These are phyloP conservation scores for Elgaria multicarinata DNA, from an alignment of 2,113 vertebrate species.

Conservation along the genomic window DNA sequence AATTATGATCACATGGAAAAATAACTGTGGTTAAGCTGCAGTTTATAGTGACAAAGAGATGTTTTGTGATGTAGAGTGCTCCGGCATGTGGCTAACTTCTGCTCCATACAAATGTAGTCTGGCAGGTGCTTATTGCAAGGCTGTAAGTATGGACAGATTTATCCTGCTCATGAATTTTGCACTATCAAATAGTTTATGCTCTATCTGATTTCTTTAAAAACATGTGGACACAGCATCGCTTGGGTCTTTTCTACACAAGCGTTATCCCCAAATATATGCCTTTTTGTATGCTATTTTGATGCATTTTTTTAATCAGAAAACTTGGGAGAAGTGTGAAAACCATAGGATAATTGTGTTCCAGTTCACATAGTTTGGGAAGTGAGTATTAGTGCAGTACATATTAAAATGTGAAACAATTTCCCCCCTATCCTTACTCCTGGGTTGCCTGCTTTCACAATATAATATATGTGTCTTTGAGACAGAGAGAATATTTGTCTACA, in stretches of 20 bases:
- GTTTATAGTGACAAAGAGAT: neutral
- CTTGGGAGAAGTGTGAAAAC: too few relatives aligned
- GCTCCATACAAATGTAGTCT: neutral
- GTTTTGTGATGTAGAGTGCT: neutral
- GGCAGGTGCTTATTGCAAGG: neutral
- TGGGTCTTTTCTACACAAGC: too few relatives aligned
- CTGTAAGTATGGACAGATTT: neutral
- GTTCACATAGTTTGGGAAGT: too few relatives aligned
- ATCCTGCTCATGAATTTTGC: neutral
- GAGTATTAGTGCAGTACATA: too few relatives aligned
- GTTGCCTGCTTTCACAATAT: too few relatives aligned
- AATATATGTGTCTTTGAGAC: too few relatives aligned
- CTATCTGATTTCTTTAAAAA: accelerated
- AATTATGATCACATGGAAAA: neutral
- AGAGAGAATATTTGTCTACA: too few relatives aligned
- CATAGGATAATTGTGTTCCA: too few relatives aligned
- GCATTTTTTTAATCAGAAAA: too few relatives aligned
- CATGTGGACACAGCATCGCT: neutral
- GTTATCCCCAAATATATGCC: too few relatives aligned
- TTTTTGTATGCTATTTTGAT: too few relatives aligned
- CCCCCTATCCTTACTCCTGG: neutral
- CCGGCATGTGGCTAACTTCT: neutral
- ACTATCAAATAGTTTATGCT: neutral
- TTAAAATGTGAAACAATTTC: neutral
- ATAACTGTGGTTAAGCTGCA: neutral